These are phyloP conservation scores for Magallana angulata DNA, from an alignment of 1,140 invertebrate genomes.

Conservation along the genomic window DNA sequence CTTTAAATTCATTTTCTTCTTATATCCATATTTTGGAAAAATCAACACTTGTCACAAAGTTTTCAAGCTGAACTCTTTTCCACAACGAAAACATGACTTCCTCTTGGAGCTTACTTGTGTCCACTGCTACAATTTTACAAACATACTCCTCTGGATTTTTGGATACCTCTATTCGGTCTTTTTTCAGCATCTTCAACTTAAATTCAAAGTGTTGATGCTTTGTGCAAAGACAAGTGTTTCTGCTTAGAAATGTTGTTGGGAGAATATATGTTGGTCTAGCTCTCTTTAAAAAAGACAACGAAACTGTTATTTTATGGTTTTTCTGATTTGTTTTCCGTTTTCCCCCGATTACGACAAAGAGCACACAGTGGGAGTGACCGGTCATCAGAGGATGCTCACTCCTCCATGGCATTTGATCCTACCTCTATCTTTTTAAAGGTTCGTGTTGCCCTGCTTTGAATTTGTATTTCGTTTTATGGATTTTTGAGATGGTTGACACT, in stretches of 20 bases:
- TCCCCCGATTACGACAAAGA: too few species aligned
- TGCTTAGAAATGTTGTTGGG: constrained; percentile 34
- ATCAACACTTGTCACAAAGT: neutral
- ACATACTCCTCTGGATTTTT: constrained; percentile 40
- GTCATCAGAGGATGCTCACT: too few species aligned
- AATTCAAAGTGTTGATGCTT: constrained; percentile 54
- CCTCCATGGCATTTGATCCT: too few species aligned
- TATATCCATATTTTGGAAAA: neutral
- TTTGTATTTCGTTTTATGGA: too few species aligned
- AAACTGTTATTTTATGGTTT: constrained; percentile 36
- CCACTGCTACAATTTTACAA: neutral
- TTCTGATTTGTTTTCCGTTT: constrained; percentile 2
- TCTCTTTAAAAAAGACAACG: constrained; percentile 29
- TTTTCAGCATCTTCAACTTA: constrained; percentile 39
- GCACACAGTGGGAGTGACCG: too few species aligned
- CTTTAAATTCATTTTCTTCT: constrained; percentile 45
- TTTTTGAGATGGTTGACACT: too few species aligned
- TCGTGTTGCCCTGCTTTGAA: too few species aligned
- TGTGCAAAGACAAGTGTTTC: constrained; percentile 47
- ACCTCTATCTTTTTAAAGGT: too few species aligned
- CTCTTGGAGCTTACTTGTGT: constrained; percentile 24
- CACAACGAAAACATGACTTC: constrained; percentile 34
- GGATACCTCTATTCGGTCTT: neutral
- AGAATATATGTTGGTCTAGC: constrained; percentile 42
- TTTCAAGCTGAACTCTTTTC: constrained; percentile 7